Evolutionary conservation across 2,797 vertebrate species (phyloP), one percentile per base, ranked within the genome.

Genomic region (Takifugu ocellatus): DNA sequence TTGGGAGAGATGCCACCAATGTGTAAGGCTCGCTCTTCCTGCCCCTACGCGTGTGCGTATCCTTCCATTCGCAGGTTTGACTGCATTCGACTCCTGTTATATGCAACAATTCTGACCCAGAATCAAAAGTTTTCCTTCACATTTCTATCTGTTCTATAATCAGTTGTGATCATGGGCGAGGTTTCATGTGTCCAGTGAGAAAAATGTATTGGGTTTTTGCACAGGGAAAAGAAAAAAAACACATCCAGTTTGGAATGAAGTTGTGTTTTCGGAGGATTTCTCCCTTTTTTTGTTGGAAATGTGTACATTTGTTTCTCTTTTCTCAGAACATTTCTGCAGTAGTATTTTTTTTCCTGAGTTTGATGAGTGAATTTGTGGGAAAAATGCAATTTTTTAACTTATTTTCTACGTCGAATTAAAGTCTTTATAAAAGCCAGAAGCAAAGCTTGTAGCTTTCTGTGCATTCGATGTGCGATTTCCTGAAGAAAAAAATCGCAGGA

Each of bases 361-460:
- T 39, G 57, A 75, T 73, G 33, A 74, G 64, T 84, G 76, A 84
- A 39, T 39, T 39, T 39, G 79, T 86, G 70, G 73, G 59, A 43
- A 62, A 77, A 74, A 71, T 61, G 67, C 68, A 72, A 66, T 77
- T 72, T 67, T 87, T 91, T 93, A 92, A 93, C 54, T 93, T 93
- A 93, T 93, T 91, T 82, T 83, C 48, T 72, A 82, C 79, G 81
- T 56, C 50, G 31, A 81, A 89, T 84, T 82, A 83, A 84, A 76
- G 56, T 61, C 45, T 70, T 49, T 49, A 60, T 70, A 66, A 54
- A 68, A 62, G 31, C 25, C 15, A 1, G 1, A 3, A 4, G 17
- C n/a, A 46, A 17, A 9, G 2, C 44, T 6, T n/a, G 44, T 21
- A 31, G 61, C 39, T 61, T 53, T 25, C 36, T 2, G 9, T 39